A percentile compares a stretch with the other conserved stretches of the same genome.
phyloP scores from a whole-genome alignment of 1,140 invertebrate species.

The Drosophila santomea region DNA sequence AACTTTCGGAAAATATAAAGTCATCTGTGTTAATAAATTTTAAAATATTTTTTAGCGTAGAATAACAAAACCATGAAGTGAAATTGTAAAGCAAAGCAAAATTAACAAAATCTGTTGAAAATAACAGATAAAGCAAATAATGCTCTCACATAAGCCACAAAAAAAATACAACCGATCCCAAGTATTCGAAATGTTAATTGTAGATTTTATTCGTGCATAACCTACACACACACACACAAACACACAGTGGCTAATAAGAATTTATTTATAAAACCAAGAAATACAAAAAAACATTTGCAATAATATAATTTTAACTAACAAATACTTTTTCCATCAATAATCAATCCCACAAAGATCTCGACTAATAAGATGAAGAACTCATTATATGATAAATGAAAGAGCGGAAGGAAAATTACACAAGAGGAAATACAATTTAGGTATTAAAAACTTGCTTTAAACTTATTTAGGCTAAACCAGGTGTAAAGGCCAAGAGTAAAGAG shows the following conservation, averaged over 20 bases:
- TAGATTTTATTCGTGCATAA: constrained; percentile 34
- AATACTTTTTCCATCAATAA: constrained; percentile 38
- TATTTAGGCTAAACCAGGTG: constrained; percentile 29
- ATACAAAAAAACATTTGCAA: constrained; percentile 48
- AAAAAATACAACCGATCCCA: constrained; percentile 24
- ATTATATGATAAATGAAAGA: constrained; percentile 29
- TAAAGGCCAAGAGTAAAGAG: constrained; percentile 23
- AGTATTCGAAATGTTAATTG: constrained; percentile 64
- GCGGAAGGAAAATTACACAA: constrained; percentile 4
- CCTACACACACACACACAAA: constrained; percentile 27
- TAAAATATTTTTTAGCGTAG: constrained; percentile 81
- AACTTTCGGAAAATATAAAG: constrained; percentile 82
- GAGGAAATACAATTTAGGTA: constrained; percentile 28
- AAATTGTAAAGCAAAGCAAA: constrained; percentile 41
- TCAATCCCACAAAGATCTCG: constrained; percentile 58
- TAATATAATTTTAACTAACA: constrained; percentile 29
- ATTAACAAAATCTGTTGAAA: constrained; percentile 26
- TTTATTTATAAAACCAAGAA: constrained; percentile 59
- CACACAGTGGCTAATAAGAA: constrained; percentile 41
- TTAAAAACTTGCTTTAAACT: constrained; percentile 56
- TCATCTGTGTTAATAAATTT: constrained; percentile 85
- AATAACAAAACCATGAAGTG: constrained; percentile 60
- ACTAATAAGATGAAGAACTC: constrained; percentile 31
- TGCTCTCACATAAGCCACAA: constrained; percentile 30
- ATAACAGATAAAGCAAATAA: constrained; percentile 33